Evolutionary conservation across 2,113 vertebrate species (phyloP).

Genomic region (Alligator mississippiensis): DNA sequence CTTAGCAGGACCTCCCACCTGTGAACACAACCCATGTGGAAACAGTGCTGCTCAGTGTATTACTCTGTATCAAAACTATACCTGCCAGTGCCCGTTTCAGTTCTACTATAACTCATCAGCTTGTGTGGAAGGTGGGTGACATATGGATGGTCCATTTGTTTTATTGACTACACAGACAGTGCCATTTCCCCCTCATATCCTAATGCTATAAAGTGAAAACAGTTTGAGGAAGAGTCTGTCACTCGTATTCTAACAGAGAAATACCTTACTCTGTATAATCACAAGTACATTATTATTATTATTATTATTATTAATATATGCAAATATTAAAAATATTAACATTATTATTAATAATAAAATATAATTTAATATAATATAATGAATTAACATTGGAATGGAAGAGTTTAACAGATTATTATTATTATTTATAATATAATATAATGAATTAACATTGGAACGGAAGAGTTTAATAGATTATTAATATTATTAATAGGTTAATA

Average conservation of each 20-base stretch:
- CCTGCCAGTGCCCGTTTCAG: slow-evolving; percentile 49
- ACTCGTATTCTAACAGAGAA: not conserved
- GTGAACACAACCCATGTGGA: fast-evolving
- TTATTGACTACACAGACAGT: not conserved
- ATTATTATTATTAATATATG: too few species aligned
- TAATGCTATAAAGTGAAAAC: slow-evolving; percentile 21
- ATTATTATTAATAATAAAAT: too few species aligned
- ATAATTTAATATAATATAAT: too few species aligned
- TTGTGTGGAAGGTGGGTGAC: slow-evolving; percentile 70
- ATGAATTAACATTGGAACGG: not conserved
- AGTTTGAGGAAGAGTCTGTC: not conserved
- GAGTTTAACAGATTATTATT: too few species aligned
- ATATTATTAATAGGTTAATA: too few species aligned
- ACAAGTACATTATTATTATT: not conserved
- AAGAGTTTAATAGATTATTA: not conserved
- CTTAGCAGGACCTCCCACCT: fast-evolving
- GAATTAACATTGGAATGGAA: too few species aligned
- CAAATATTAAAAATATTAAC: too few species aligned
- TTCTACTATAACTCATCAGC: fast-evolving
- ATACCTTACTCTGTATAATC: slow-evolving; percentile 4
- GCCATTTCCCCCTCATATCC: not conserved
- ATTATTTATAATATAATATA: not conserved
- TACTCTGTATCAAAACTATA: fast-evolving
- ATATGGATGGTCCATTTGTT: not conserved
- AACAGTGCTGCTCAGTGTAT: fast-evolving